These are phyloP conservation scores for Dipodomys merriami DNA, from an alignment of 2,113 vertebrate species.

Conservation along the genomic window DNA sequence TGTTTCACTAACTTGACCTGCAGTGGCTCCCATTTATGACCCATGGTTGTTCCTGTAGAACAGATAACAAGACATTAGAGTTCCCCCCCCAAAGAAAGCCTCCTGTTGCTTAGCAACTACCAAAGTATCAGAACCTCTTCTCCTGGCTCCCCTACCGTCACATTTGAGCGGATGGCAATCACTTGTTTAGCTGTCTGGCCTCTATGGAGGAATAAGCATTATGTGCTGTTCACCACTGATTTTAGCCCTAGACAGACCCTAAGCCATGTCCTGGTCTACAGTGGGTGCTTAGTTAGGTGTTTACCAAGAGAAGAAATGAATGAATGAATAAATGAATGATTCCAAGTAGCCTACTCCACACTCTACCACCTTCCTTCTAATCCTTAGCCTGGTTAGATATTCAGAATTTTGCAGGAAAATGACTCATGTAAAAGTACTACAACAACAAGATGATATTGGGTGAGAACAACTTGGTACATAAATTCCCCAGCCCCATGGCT, in stretches of 20 bases:
- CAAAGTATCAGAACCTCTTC: background rate
- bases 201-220: background rate
- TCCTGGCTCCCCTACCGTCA: background rate
- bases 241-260: background rate
- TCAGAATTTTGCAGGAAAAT: background rate
- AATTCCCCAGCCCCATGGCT: background rate
- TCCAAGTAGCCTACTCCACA: background rate
- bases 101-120: background rate
- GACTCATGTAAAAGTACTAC: background rate
- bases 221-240: background rate
- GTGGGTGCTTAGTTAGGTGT: background rate
- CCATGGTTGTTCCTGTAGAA: background rate
- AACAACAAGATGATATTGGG: background rate
- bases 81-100: background rate
- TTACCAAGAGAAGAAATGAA: background rate
- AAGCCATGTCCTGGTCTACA: background rate
- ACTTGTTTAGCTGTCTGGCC: background rate
- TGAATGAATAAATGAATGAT: background rate
- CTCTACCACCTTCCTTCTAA: background rate
- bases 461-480: background rate
- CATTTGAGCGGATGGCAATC: fast-evolving
- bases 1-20: too few species aligned
- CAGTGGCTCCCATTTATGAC: background rate
- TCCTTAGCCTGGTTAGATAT: background rate
- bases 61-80: background rate